Evolutionary conservation across 2,113 vertebrate genomes (phyloP).

Genomic region (Gorsachius goisagi): DNA sequence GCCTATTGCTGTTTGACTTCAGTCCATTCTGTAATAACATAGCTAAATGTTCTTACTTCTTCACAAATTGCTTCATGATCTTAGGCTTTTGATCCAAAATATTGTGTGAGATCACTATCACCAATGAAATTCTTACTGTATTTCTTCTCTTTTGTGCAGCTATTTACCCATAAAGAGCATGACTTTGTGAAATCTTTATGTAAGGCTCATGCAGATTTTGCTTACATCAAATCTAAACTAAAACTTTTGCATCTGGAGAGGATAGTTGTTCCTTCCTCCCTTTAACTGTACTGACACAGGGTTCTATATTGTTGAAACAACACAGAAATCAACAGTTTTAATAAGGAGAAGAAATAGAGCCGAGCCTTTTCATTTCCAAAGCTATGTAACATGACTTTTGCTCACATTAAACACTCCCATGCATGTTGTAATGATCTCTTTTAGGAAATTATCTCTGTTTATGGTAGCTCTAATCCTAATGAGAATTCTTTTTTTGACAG

Average conservation of each 20-base stretch:
- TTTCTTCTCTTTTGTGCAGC: background rate
- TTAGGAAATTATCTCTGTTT: background rate
- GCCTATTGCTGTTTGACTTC: background rate
- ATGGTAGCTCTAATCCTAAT: background rate
- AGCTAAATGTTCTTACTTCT: background rate
- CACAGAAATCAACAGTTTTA: background rate
- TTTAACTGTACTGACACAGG: background rate
- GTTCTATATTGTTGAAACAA: background rate
- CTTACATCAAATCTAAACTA: background rate
- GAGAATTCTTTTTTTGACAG: background rate
- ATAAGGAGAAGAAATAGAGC: background rate
- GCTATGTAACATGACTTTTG: background rate
- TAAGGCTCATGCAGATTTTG: background rate
- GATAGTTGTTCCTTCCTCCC: background rate
- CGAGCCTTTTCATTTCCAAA: background rate
- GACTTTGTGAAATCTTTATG: background rate
- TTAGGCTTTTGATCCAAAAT: constrained; percentile 3
- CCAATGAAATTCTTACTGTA: background rate
- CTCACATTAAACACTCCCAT: background rate
- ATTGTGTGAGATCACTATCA: background rate
- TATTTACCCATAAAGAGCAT: background rate
- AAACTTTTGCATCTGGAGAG: background rate
- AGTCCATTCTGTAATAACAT: background rate
- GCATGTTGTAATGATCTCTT: background rate
- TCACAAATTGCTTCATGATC: background rate